Conservation (phyloP, 2,888 invertebrate species). For the Molorchus minor region DNA sequence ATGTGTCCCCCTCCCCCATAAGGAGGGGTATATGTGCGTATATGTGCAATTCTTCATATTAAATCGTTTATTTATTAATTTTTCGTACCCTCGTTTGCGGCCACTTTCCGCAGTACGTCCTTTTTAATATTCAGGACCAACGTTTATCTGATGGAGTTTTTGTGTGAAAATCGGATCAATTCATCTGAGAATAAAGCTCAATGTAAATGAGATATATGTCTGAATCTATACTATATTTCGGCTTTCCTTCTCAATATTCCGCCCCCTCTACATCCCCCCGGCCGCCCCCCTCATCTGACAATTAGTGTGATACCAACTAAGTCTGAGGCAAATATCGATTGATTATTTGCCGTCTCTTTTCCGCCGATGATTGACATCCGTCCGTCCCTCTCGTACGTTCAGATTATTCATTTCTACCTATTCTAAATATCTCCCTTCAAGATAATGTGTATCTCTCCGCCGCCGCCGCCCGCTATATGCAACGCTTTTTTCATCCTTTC, state of each 20-base stretch:
- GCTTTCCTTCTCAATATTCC: slow-evolving; percentile 49
- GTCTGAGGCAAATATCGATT: slow-evolving; percentile 62
- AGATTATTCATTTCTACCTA: slow-evolving; percentile 46
- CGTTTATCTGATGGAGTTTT: slow-evolving; percentile 33
- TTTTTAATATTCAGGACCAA: slow-evolving; percentile 29
- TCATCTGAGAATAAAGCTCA: slow-evolving; percentile 40
- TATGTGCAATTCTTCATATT: too few species aligned
- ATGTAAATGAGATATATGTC: slow-evolving; percentile 37
- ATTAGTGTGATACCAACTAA: slow-evolving; percentile 62
- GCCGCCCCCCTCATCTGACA: slow-evolving; percentile 46
- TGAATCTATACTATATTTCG: slow-evolving; percentile 46
- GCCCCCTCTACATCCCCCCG: slow-evolving; percentile 37
- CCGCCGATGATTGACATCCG: slow-evolving; percentile 55
- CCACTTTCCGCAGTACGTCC: neutral
- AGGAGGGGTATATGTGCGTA: too few species aligned
- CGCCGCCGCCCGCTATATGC: slow-evolving; percentile 37
- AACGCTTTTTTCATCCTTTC: slow-evolving; percentile 39
- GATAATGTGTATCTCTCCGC: slow-evolving; percentile 44
- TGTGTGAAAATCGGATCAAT: slow-evolving; percentile 39
- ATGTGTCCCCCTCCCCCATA: too few species aligned
- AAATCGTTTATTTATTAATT: neutral
- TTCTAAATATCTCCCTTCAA: slow-evolving; percentile 44
- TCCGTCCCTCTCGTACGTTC: slow-evolving; percentile 53
- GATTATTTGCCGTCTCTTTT: slow-evolving; percentile 55
- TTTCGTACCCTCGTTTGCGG: neutral